phyloP scores from a whole-genome alignment of 1,140 invertebrate species.

The Dysdera silvatica region DNA sequence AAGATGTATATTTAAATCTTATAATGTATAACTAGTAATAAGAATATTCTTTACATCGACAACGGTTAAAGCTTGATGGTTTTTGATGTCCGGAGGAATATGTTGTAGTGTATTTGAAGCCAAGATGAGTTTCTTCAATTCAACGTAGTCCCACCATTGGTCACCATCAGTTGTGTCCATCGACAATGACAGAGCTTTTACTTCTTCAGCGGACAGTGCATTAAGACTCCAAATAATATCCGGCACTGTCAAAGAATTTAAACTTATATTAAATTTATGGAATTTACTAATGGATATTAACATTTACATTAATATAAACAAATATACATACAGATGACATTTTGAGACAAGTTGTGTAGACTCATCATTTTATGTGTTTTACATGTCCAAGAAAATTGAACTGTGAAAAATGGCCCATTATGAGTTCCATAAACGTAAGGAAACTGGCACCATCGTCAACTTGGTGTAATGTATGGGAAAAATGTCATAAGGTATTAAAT shows the following conservation, averaged over 20 bases:
- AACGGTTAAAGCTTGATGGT: conserved; percentile 60
- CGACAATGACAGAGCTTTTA: conserved; percentile 51
- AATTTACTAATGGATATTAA: background rate
- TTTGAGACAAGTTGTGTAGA: background rate
- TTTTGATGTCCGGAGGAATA: conserved; percentile 60
- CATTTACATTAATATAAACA: background rate
- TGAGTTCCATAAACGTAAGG: background rate
- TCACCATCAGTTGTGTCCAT: conserved; percentile 56
- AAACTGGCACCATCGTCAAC: no score
- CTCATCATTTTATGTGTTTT: background rate
- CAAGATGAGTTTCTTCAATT: conserved; percentile 66
- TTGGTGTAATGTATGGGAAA: no score
- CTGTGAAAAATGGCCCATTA: background rate
- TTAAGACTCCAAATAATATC: conserved; percentile 71
- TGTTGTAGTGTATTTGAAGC: conserved; percentile 64
- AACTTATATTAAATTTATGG: conserved; percentile 3
- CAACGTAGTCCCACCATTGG: conserved; percentile 77
- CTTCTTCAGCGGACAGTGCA: conserved; percentile 57
- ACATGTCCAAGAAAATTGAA: background rate
- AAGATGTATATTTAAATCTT: background rate
- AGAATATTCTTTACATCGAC: conserved; percentile 53
- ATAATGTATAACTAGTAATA: background rate
- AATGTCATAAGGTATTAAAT: no score
- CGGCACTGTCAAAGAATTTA: conserved; percentile 57
- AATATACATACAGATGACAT: background rate